Conservation (phyloP, 2,888 invertebrate genomes). For the Leptopilina syphax region DNA sequence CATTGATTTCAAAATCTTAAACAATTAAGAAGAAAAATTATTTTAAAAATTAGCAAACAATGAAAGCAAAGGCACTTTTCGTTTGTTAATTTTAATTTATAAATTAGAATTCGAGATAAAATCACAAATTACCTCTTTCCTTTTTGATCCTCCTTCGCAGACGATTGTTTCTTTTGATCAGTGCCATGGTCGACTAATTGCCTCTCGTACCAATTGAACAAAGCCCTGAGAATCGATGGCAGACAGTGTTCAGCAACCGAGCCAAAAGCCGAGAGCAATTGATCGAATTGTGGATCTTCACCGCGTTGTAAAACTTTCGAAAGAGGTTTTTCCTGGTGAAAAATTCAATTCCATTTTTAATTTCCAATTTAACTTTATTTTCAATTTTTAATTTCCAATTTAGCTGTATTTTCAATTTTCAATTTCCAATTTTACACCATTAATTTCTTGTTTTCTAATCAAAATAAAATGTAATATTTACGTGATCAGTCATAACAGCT, state of each 20-base stretch:
- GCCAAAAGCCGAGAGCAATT: constrained; percentile 93
- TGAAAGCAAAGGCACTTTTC: no score
- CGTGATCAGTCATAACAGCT: constrained; percentile 93
- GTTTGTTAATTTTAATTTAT: no score
- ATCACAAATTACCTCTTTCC: constrained; percentile 78
- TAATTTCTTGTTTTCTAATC: not conserved
- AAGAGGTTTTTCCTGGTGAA: constrained; percentile 87
- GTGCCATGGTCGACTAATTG: constrained; percentile 85
- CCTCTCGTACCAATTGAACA: constrained; percentile 96
- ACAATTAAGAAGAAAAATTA: no score
- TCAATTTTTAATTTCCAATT: no score
- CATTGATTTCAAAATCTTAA: no score
- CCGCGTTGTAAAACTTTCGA: constrained; percentile 97
- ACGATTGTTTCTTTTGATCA: constrained; percentile 78
- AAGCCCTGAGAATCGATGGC: constrained; percentile 93
- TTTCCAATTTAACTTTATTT: not conserved
- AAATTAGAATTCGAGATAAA: no score
- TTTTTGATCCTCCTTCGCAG: constrained; percentile 80
- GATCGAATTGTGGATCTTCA: constrained; percentile 97
- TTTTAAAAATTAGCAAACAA: no score
- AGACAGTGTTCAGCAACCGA: constrained; percentile 98
- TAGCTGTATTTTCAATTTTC: no score
- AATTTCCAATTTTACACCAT: no score
- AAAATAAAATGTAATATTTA: constrained; percentile 68
- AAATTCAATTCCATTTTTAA: constrained; percentile 11